These are phyloP conservation scores for Hyposmocoma kahamanoa DNA, from an alignment of 1,140 invertebrate species.

Conservation along the genomic window DNA sequence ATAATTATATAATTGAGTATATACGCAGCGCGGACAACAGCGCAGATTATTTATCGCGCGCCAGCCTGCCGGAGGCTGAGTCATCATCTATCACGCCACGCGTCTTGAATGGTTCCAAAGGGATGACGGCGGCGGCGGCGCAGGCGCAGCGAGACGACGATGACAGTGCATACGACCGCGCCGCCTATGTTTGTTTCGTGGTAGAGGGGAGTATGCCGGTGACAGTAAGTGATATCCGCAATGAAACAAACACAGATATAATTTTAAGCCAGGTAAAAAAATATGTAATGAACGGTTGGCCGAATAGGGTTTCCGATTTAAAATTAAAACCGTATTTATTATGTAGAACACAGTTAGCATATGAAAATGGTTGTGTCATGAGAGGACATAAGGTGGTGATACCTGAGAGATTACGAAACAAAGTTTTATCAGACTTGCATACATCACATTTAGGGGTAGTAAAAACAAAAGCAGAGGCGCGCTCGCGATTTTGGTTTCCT, in stretches of 20 bases:
- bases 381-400: slow-evolving; percentile 2
- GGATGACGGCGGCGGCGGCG: not conserved
- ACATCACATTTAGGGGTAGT: slow-evolving; percentile 1
- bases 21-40: slow-evolving; percentile 8
- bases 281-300: slow-evolving; percentile 7
- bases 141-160: not conserved
- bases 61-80: slow-evolving; percentile 1
- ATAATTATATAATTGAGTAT: not conserved
- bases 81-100: too few species aligned
- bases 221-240: not conserved
- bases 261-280: not conserved
- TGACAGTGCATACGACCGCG: not conserved
- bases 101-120: too few species aligned
- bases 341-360: slow-evolving; percentile 6
- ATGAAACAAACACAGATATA: not conserved
- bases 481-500: slow-evolving; percentile 7
- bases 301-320: slow-evolving; percentile 1
- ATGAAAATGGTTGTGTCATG: slow-evolving; percentile 9
- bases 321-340: slow-evolving; percentile 4
- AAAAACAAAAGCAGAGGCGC: not conserved
- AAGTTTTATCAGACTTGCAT: slow-evolving; percentile 6
- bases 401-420: not conserved
- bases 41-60: slow-evolving; percentile 8
- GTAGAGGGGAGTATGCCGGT: not conserved
- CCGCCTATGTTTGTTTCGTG: slow-evolving; percentile 9